Conservation (phyloP, 2,888 invertebrate species). For the Lamellibrachia satsuma region DNA sequence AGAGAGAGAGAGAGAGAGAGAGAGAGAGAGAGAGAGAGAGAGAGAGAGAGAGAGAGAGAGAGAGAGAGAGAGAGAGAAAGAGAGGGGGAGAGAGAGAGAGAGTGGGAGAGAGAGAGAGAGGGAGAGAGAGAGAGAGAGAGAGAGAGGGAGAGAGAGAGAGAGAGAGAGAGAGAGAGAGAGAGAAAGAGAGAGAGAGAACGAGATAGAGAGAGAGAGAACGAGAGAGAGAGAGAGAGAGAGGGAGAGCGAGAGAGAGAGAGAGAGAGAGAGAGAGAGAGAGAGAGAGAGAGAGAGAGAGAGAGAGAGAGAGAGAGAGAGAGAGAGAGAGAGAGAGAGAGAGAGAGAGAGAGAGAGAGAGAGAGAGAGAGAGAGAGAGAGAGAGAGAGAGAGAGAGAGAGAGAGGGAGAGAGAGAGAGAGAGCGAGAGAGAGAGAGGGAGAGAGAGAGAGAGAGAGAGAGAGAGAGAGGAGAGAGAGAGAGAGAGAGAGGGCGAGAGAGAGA, state of each 20-base stretch:
- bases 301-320: conserved; percentile 28
- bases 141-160: conserved; percentile 29
- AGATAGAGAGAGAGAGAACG: conserved; percentile 27
- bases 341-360: conserved; percentile 30
- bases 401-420: conserved; percentile 24
- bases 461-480: conserved; percentile 29
- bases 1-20: conserved; percentile 29
- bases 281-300: conserved; percentile 28
- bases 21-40: conserved; percentile 29
- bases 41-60: conserved; percentile 26
- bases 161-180: conserved; percentile 29
- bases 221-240: conserved; percentile 31
- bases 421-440: conserved; percentile 28
- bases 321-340: conserved; percentile 29
- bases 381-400: conserved; percentile 29
- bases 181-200: conserved; percentile 25
- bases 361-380: conserved; percentile 30
- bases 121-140: conserved; percentile 29
- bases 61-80: conserved; percentile 28
- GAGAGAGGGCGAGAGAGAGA: conserved; percentile 29
- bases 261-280: conserved; percentile 30
- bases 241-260: conserved; percentile 28
- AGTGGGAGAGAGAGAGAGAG: too few species aligned
- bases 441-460: conserved; percentile 31
- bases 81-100: conserved; percentile 14